Base-by-base conservation (phyloP, 2,797 vertebrate genomes). In the Aphelocoma californica region DNA sequence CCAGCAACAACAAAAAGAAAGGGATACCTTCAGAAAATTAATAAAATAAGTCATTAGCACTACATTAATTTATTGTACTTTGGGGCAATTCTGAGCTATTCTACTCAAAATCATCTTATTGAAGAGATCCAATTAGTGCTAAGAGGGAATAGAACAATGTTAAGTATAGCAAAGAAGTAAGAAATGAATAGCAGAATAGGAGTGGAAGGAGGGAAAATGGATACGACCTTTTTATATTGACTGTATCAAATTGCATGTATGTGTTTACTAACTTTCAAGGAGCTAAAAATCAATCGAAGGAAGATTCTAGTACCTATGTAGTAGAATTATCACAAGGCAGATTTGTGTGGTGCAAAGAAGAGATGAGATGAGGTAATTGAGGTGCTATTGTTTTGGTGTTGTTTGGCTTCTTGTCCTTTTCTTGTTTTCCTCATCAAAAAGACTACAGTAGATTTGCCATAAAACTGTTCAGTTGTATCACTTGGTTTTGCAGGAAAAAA, bases 221-320 rank as follows among this genome's bases (percentile, higher is more conserved):
- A 34, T 4, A 48, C 34, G 29, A 7, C 7, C 2, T 0, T 6
- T 7, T 23, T 18, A 40, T 58, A 19, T 21, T 45, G 3, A 4
- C 24, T 36, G 3, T 18, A 34, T 47, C 8, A 60, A 44, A 17
- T n/a, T 56, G 21, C 23, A 12, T 36, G 3, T 16, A 48, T 65
- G 4, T 28, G 7, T 45, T 36, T 40, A 25, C 13, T 28, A 38
- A 29, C 36, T 62, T 83, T 44, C 16, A 73, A n/a, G 19, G 10
- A 78, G 24, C 12, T 61, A 18, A 72, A 57, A 70, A 53, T 50
- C 9, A 32, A 10, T 54, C 26, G 29, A 51, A 25, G 15, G 15
- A 44, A 71, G 5, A 31, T 84, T 73, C 44, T 14, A 31, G 14
- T n/a, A 20, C 6, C 45, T 45, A 29, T 1, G 4, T 6, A 45